Conservation (phyloP, 2,888 invertebrate genomes). For the Harpalus rufipes region DNA sequence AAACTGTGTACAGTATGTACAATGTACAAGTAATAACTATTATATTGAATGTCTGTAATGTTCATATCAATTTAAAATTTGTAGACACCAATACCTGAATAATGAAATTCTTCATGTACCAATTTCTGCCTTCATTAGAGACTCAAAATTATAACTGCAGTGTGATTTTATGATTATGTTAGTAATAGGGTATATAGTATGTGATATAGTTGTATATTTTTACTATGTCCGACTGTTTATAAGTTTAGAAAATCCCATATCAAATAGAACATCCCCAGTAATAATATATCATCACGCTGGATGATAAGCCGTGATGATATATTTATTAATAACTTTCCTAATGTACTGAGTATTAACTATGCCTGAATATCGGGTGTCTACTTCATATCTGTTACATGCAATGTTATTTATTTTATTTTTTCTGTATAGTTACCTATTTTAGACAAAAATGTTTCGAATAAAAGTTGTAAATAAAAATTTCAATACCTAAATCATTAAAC, state of each 20-base stretch:
- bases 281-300: not conserved
- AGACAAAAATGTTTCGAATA: too few species aligned
- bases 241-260: not conserved
- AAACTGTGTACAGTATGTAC: not conserved
- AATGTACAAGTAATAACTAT: not conserved
- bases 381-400: too few species aligned
- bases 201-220: constrained; percentile 3
- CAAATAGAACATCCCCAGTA: not conserved
- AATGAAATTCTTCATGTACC: not conserved
- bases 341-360: not conserved
- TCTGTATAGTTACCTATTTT: too few species aligned
- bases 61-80: not conserved
- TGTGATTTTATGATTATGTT: not conserved
- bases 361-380: not conserved
- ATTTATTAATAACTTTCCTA: not conserved
- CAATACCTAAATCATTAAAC: too few species aligned
- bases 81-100: not conserved
- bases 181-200: not conserved
- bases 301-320: not conserved
- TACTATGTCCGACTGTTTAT: not conserved
- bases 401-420: too few species aligned
- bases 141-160: not conserved
- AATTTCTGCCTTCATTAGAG: not conserved
- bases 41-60: not conserved
- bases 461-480: too few species aligned